Conservation (phyloP, 2,888 invertebrate genomes). For the Aromia moschata region DNA sequence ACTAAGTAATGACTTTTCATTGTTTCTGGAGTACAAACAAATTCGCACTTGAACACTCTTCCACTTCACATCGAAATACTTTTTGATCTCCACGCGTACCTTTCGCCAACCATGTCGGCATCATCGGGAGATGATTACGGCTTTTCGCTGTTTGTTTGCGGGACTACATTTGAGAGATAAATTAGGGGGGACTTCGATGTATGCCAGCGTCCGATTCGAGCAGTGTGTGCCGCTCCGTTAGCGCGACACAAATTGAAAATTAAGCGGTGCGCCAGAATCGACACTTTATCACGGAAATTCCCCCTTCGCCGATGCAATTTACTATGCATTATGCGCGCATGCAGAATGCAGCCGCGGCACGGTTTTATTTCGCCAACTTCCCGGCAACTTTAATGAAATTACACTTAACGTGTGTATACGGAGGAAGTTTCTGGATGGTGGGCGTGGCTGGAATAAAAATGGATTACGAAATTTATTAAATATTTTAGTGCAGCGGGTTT, state of each 20-base stretch:
- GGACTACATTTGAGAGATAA: too few relatives aligned
- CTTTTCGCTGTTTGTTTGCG: too few relatives aligned
- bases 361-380: constrained; percentile 17
- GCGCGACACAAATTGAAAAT: constrained; percentile 7
- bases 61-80: too few relatives aligned
- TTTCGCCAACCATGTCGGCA: too few relatives aligned
- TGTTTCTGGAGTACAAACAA: too few relatives aligned
- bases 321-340: constrained; percentile 1
- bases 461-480: constrained; percentile 9
- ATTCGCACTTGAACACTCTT: too few relatives aligned
- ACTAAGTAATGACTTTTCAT: too few relatives aligned
- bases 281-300: constrained; percentile 15
- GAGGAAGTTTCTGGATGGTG: constrained; percentile 11
- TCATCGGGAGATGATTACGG: too few relatives aligned
- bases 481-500: constrained; percentile 11
- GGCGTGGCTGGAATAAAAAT: neutral
- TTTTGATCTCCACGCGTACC: too few relatives aligned
- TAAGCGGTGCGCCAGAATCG: constrained; percentile 10
- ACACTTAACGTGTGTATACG: constrained; percentile 18
- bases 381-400: constrained; percentile 27
- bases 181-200: too few relatives aligned
- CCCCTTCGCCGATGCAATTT: constrained; percentile 2
- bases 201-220: too few relatives aligned
- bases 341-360: constrained; percentile 2
- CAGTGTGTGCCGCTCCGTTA: constrained; percentile 7